Percentiles rank a stretch among this genome's conserved stretches.
Evolutionary conservation across 2,113 vertebrate species (phyloP).

Genomic region (Pholis gunnellus): DNA sequence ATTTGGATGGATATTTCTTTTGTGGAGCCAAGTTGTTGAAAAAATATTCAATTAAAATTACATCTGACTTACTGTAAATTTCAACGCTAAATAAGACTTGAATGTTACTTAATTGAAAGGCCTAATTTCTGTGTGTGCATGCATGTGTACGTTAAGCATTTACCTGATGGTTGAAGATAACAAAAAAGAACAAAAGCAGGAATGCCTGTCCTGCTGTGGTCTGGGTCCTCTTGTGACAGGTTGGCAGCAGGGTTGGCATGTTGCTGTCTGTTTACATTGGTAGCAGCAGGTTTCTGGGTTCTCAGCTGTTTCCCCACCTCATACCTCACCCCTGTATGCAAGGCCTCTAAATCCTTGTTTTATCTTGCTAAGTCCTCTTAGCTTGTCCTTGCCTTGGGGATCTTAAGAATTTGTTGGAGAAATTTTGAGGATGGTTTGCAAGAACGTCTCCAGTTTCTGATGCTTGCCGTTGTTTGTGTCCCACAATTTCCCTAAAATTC

Average conservation of each 20-base stretch:
- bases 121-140: neutral
- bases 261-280: slow-evolving; percentile 66
- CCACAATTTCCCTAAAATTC: neutral
- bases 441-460: neutral
- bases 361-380: neutral
- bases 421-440: neutral
- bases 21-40: neutral
- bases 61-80: neutral
- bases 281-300: slow-evolving; percentile 14
- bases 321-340: slow-evolving; percentile 34
- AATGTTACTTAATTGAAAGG: neutral
- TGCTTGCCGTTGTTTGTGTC: neutral
- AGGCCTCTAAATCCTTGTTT: slow-evolving; percentile 25
- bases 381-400: neutral
- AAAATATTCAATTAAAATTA: neutral
- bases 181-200: slow-evolving; percentile 59
- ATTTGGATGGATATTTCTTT: neutral
- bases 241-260: slow-evolving; percentile 64
- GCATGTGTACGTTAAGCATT: neutral
- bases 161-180: slow-evolving; percentile 72
- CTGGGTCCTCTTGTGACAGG: slow-evolving; percentile 50
- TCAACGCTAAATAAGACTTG: neutral
- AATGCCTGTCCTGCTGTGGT: slow-evolving; percentile 10
- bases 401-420: neutral
- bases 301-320: slow-evolving; percentile 35